Conservation (phyloP, 2,113 vertebrate species). For the Ia io region DNA sequence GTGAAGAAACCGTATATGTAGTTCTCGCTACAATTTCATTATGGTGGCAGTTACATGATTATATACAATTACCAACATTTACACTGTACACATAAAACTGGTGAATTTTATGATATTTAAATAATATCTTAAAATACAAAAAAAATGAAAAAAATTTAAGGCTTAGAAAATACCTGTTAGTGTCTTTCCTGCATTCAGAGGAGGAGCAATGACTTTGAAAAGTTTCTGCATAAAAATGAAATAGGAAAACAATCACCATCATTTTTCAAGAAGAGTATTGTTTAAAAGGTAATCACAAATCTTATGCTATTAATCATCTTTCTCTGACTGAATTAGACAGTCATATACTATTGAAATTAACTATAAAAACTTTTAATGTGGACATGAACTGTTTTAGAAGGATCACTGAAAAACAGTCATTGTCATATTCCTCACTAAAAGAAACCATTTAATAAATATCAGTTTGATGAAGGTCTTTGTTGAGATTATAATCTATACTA, state of each 20-base stretch:
- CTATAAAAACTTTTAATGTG: neutral
- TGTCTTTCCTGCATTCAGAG: slow-evolving; percentile 89
- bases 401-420: neutral
- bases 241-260: slow-evolving; percentile 56
- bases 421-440: neutral
- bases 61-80: neutral
- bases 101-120: slow-evolving; percentile 5
- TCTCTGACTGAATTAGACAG: neutral
- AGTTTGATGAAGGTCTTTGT: neutral
- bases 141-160: neutral
- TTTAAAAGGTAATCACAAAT: slow-evolving; percentile 18
- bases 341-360: slow-evolving; percentile 22
- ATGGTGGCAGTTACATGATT: neutral
- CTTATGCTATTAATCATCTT: neutral
- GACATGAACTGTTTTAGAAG: neutral
- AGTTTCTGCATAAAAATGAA: slow-evolving; percentile 90
- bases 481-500: neutral
- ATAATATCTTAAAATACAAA: slow-evolving; percentile 11
- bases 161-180: slow-evolving; percentile 87
- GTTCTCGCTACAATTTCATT: neutral
- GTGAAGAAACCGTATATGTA: neutral
- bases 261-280: neutral
- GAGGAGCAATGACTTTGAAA: slow-evolving; percentile 93
- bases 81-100: neutral
- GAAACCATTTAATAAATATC: slow-evolving; percentile 8